phyloP scores from a whole-genome alignment of 2,113 vertebrate species.

The Brienomyrus longianalis region DNA sequence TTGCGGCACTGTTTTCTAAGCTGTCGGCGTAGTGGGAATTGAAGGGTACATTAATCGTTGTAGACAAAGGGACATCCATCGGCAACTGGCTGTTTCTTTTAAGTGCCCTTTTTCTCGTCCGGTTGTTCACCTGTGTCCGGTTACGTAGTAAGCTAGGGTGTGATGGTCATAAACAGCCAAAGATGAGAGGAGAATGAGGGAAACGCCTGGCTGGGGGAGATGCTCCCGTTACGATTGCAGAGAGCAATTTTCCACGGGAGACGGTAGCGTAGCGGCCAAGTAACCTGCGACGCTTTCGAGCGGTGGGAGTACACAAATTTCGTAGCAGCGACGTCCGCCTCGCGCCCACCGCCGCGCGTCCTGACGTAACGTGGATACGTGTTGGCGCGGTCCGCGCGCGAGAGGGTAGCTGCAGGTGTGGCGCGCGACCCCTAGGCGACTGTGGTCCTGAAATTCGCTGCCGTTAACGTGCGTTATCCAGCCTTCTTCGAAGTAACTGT shows the following conservation, averaged over 20 bases:
- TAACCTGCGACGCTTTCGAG: background rate
- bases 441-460: background rate
- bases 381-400: background rate
- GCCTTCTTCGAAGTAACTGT: background rate
- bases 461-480: background rate
- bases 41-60: background rate
- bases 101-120: background rate
- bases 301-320: background rate
- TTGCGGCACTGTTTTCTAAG: background rate
- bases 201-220: background rate
- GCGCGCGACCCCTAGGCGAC: background rate
- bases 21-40: background rate
- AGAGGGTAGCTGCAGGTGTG: background rate
- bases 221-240: background rate
- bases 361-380: background rate
- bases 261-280: background rate
- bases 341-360: background rate
- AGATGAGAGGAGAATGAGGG: background rate
- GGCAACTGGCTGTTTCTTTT: background rate
- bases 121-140: background rate
- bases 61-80: background rate
- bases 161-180: background rate
- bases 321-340: background rate
- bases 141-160: background rate
- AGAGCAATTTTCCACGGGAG: background rate